Percentiles rank a stretch among this genome's conserved stretches.
Evolutionary conservation across 2,888 invertebrate species (phyloP).

Genomic region (Crioceris asparagi): DNA sequence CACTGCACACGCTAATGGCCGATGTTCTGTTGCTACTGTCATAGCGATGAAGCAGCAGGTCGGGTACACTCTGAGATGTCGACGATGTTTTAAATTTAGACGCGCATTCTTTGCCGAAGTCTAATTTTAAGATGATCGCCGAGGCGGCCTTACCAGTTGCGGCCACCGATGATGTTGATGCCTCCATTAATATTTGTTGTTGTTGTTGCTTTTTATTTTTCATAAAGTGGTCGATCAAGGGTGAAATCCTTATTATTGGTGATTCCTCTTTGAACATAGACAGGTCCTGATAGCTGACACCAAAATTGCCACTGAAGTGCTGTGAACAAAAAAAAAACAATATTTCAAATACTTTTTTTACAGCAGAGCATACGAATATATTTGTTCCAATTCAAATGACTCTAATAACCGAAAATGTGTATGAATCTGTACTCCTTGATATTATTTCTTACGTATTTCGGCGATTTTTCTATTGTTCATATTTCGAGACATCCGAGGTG

Average conservation of each 20-base stretch:
- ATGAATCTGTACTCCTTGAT: no score
- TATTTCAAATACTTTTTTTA: no score
- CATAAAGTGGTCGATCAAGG: constrained; percentile 30
- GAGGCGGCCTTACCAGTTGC: constrained; percentile 15
- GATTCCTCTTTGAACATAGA: constrained; percentile 28
- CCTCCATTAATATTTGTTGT: constrained; percentile 10
- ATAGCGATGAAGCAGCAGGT: constrained; percentile 25
- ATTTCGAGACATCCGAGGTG: no score
- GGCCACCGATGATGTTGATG: not conserved
- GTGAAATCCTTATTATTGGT: constrained; percentile 22
- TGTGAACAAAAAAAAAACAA: constrained; percentile 21
- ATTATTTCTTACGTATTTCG: no score
- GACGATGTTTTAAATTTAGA: constrained; percentile 33
- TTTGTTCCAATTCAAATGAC: no score
- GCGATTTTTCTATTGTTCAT: no score
- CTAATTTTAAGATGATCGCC: constrained; percentile 24
- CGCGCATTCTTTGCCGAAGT: constrained; percentile 16
- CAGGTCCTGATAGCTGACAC: constrained; percentile 37
- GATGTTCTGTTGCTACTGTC: constrained; percentile 15
- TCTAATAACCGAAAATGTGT: no score
- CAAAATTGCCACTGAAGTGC: constrained; percentile 34
- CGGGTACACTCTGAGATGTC: constrained; percentile 37
- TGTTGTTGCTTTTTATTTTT: constrained; percentile 23
- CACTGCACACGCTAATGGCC: constrained; percentile 32
- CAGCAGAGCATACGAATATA: no score